phyloP scores from a whole-genome alignment of 2,797 vertebrate species.

The Myotis planiceps region DNA sequence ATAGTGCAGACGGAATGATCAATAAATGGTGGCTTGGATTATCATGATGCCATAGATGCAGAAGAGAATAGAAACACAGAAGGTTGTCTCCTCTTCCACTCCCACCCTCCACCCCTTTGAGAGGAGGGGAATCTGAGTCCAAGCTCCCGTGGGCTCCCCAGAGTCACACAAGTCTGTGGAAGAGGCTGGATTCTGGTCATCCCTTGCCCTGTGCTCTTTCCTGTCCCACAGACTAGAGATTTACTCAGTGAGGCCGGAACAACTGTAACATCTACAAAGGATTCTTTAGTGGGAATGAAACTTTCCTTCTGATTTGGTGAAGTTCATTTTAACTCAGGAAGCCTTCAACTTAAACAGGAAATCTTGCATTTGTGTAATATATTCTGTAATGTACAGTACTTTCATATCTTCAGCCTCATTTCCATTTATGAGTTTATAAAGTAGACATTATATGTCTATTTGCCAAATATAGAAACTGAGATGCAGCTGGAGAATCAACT shows the following conservation, averaged over 20 bases:
- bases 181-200: background rate
- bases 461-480: constrained; percentile 26
- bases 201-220: background rate
- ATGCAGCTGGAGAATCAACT: background rate
- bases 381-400: background rate
- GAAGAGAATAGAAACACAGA: background rate
- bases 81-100: background rate
- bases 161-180: background rate
- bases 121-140: background rate
- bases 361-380: background rate
- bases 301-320: background rate
- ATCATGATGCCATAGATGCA: background rate
- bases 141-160: background rate
- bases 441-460: background rate
- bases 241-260: background rate
- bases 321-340: constrained; percentile 35
- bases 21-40: background rate
- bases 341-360: constrained; percentile 36
- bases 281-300: background rate
- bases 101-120: background rate
- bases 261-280: background rate
- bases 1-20: background rate
- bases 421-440: background rate
- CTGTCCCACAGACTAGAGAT: background rate
- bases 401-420: background rate